Evolutionary conservation across 2,113 vertebrate genomes (phyloP).

Genomic region (Hydrolagus affinis): DNA sequence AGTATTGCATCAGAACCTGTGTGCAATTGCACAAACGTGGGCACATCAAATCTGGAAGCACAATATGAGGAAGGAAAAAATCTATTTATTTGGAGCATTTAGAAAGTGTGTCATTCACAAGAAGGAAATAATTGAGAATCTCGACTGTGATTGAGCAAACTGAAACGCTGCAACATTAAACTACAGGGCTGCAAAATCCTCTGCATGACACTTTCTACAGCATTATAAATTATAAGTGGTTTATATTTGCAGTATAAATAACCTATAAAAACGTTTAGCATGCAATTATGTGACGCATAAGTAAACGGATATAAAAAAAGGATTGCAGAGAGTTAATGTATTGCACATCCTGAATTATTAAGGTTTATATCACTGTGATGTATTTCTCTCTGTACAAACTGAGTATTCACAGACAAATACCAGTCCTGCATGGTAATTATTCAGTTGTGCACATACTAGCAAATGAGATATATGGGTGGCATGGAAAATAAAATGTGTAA

Average conservation of each 20-base stretch:
- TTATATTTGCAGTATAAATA: not conserved
- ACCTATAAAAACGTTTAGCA: not conserved
- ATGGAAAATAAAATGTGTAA: not conserved
- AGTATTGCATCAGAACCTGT: not conserved
- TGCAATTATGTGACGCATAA: not conserved
- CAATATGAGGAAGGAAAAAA: conserved; percentile 9
- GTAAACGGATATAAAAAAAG: not conserved
- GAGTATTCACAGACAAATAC: conserved; percentile 26
- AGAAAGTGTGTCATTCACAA: conserved; percentile 14
- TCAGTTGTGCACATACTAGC: not conserved
- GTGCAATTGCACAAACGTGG: not conserved
- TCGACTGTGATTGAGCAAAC: conserved; percentile 10
- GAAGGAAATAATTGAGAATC: conserved; percentile 19
- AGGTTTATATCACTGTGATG: not conserved
- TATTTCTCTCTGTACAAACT: not conserved
- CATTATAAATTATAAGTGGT: not conserved
- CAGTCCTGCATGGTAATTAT: conserved; percentile 7
- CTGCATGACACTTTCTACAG: not conserved
- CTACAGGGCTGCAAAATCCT: not conserved
- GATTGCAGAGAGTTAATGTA: not conserved
- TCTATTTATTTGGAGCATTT: too few relatives aligned
- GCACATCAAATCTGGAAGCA: not conserved
- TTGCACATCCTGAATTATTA: not conserved
- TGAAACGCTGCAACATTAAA: not conserved
- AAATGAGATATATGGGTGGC: conserved; percentile 2